These are phyloP conservation scores for Hedya salicella DNA, from an alignment of 2,888 invertebrate genomes.

Conservation along the genomic window DNA sequence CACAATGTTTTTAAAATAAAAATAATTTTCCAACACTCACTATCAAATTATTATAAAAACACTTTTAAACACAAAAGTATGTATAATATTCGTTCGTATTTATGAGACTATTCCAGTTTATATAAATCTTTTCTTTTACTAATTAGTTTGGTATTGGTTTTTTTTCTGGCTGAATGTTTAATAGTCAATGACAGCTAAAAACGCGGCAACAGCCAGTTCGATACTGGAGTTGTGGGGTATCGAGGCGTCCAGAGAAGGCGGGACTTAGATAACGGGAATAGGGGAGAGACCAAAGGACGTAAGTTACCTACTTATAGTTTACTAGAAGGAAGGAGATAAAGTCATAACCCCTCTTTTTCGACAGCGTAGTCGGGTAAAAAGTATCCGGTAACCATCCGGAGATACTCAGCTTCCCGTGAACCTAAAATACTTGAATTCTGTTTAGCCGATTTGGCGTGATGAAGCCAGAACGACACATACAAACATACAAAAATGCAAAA, in stretches of 20 bases:
- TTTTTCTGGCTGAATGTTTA: not conserved
- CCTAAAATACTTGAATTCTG: too few relatives aligned
- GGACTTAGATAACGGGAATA: slow-evolving; percentile 1
- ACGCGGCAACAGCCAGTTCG: not conserved
- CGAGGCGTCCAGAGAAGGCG: not conserved
- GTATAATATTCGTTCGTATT: too few relatives aligned
- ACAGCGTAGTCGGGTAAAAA: too few relatives aligned
- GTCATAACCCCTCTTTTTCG: too few relatives aligned
- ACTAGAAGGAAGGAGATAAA: too few relatives aligned
- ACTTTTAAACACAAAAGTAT: too few relatives aligned
- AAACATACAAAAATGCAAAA: too few relatives aligned
- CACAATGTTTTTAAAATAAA: not conserved
- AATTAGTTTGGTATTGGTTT: too few relatives aligned
- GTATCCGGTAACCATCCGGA: too few relatives aligned
- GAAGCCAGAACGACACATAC: too few relatives aligned
- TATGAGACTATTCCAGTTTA: not conserved
- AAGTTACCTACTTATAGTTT: not conserved
- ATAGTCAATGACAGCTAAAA: slow-evolving; percentile 15
- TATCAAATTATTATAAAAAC: not conserved
- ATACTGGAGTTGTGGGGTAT: not conserved
- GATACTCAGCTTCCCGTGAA: too few relatives aligned
- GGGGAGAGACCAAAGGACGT: not conserved
- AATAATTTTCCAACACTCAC: not conserved
- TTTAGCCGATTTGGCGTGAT: too few relatives aligned
- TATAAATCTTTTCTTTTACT: not conserved